These are phyloP conservation scores for Ophonus ardosiacus DNA, from an alignment of 2,888 invertebrate genomes.

Conservation along the genomic window DNA sequence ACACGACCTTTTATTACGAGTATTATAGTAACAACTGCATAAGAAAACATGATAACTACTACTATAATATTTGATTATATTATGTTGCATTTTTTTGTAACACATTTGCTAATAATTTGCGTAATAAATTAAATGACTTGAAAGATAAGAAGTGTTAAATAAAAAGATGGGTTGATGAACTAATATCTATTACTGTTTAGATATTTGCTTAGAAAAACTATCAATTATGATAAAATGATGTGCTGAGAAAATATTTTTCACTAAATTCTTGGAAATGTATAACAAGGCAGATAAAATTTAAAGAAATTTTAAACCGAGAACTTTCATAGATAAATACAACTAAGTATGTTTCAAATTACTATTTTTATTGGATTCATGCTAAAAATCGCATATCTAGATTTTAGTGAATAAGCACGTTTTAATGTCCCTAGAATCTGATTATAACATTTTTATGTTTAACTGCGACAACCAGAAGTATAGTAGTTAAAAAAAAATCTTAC, in stretches of 20 bases:
- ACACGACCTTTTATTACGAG: slow-evolving; percentile 6
- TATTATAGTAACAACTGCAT: slow-evolving; percentile 35
- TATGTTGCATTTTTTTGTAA: slow-evolving; percentile 17
- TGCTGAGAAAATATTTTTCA: slow-evolving; percentile 19
- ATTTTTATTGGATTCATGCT: no score
- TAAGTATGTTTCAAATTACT: no score
- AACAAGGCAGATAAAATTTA: background rate
- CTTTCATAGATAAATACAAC: background rate
- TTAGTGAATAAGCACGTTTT: no score
- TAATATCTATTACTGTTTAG: slow-evolving; percentile 28
- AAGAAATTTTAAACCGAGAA: background rate
- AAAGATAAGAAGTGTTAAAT: slow-evolving; percentile 44
- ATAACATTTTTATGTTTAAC: no score
- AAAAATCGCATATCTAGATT: no score
- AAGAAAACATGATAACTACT: slow-evolving; percentile 18
- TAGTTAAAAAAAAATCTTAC: no score
- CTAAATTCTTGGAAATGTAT: slow-evolving; percentile 5
- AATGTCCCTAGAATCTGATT: no score
- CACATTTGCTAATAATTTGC: slow-evolving; percentile 46
- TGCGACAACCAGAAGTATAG: no score
- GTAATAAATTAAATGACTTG: slow-evolving; percentile 36
- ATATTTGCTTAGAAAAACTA: slow-evolving; percentile 27
- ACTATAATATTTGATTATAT: slow-evolving; percentile 20
- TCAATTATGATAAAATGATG: slow-evolving; percentile 22
- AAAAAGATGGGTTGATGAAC: slow-evolving; percentile 48